Conservation (phyloP, 2,797 vertebrate species). For the Anolis apletophallus region DNA sequence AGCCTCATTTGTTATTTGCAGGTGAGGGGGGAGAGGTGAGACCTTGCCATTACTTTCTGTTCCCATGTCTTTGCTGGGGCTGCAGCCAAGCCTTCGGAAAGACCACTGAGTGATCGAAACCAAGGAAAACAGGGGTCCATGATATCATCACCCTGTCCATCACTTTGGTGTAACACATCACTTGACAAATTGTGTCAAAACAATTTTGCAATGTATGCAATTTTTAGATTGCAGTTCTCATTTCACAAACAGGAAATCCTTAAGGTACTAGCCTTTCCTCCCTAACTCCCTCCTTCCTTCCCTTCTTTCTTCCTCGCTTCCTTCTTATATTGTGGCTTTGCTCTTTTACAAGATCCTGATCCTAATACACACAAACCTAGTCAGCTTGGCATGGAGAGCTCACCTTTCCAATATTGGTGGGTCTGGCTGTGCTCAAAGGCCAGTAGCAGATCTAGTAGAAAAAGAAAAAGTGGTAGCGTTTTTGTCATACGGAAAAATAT, state of each 20-base stretch:
- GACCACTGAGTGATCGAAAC: neutral
- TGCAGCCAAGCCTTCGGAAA: neutral
- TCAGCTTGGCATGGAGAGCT: neutral
- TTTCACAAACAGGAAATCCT: no score
- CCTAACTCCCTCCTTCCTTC: no score
- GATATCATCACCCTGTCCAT: neutral
- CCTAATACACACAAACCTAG: neutral
- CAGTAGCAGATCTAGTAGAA: neutral
- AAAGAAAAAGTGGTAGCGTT: neutral
- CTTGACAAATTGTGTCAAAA: neutral
- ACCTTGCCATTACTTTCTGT: neutral
- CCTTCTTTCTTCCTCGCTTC: no score
- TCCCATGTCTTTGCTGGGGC: neutral
- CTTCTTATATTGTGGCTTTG: no score
- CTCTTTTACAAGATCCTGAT: neutral
- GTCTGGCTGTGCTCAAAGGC: neutral
- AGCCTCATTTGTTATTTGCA: slow-evolving; percentile 18
- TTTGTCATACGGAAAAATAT: neutral
- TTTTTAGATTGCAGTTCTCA: no score
- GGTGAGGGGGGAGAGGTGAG: neutral
- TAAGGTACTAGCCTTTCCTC: no score
- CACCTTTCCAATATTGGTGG: neutral
- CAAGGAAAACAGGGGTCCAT: neutral
- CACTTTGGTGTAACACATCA: neutral
- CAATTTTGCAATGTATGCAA: neutral